Base-by-base conservation (phyloP, 2,888 invertebrate species). In the Drosophila lutescens region DNA sequence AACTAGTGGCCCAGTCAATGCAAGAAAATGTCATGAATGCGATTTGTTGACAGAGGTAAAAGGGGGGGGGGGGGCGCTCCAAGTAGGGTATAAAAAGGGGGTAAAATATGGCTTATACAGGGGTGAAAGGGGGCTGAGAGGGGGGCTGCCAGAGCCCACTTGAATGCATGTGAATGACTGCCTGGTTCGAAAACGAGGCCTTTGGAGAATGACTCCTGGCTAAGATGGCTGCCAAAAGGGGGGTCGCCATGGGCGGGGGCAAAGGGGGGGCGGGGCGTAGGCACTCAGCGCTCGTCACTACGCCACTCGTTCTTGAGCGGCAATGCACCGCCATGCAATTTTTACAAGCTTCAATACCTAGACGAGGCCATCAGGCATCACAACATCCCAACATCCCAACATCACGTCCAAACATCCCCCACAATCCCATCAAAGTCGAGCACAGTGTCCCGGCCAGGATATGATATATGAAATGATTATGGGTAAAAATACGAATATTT, bases 251-350 rank as follows among this genome's bases (percentile, higher is more conserved):
- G 47, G 72, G 72, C 49, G 1, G 46, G 6, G 54, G 20, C 12
- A 4, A 40, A 2, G 10, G 17, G 9, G n/a, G 32, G 4, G 32
- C 4, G 7, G 41, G 41, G 36, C 10, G 73, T 65, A 63, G 68
- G 79, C 58, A 78, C 82, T 79, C 57, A 46, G 40, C 34, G 30
- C 62, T 71, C 59, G 61, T 46, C 63, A 67, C 62, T 62, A 34
- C 44, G 68, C 61, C 68, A 61, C 69, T 76, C 53, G 62, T 73
- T 87, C 83, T 83, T 85, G 78, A 85, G 71, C 83, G 78, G 78
- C 82, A 86, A 78, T 83, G 88, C 83, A 87, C 83, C 76, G 83
- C 86, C 83, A 88, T 82, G 83, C 83, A 87, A 88, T 87, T 88
- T 88, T 87, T 83, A 79, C 86, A 83, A 85, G 83, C 83, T 83